Base-by-base conservation (phyloP, 2,113 vertebrate species). In the Oryzias melastigma region DNA sequence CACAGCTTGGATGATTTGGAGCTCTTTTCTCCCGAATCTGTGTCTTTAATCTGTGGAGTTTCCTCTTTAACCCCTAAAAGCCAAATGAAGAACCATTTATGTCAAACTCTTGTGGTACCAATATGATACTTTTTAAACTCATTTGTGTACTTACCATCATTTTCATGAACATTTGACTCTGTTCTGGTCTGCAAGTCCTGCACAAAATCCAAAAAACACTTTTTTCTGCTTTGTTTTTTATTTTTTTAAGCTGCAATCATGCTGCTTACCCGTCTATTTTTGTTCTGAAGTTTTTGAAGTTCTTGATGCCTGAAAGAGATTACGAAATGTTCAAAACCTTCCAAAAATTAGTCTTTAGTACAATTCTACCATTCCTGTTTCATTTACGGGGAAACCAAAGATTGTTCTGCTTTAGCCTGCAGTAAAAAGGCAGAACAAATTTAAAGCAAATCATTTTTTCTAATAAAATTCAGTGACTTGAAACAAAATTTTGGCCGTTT, bases 1-100 rank as follows among this genome's bases (percentile, higher is more conserved):
- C 91, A 92, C 43, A 85, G 62, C 17, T 15, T 62, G 6, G 90
- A 91, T 56, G 80, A 87, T 71, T 81, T 86, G 20, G 71, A 52
- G 25, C 5, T 41, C 8, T 58, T n/a, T 53, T 16, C 41, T 35
- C 20, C 40, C 42, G 44, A 18, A 18, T 4, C 52, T 1, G 12
- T 42, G 63, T 43, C 22, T 42, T 12, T 35, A 4, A 25, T 47
- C 19, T 27, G 55, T 45, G 50, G 19, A 19, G 41, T 25, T 17
- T 6, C 58, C 50, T 69, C 65, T 52, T 63, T 55, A 22, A 56
- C 12, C 14, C 16, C 87, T 87, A 47, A 52, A 79, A 80, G 50
- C n/a, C 69, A 51, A 69, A 55, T n/a, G 15, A 42, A 47, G 13
- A 42, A 1, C 4, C 5, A n/a, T 58, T 54, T 10, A 15, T 41